A percentile compares a stretch with the other conserved stretches of the same genome.
Evolutionary conservation across 2,797 vertebrate species (phyloP).

Genomic region (Picus viridis): DNA sequence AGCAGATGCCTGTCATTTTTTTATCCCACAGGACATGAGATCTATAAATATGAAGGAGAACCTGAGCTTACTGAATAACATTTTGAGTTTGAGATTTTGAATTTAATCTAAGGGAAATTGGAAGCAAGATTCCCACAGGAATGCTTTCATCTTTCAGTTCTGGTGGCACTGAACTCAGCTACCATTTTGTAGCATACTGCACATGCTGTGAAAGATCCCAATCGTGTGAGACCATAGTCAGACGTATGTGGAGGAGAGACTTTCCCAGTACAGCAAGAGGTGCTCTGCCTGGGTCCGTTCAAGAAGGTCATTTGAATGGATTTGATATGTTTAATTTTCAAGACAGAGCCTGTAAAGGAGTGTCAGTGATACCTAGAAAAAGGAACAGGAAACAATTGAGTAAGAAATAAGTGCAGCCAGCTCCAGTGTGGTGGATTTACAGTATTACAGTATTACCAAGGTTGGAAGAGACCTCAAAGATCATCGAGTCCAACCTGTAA

Average conservation of each 20-base stretch:
- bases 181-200: background rate
- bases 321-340: background rate
- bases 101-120: background rate
- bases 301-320: background rate
- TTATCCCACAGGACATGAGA: background rate
- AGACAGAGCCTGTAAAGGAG: background rate
- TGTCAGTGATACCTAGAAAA: background rate
- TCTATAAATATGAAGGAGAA: background rate
- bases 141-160: background rate
- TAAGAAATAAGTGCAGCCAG: background rate
- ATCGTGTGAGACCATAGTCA: background rate
- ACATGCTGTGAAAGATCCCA: background rate
- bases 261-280: background rate
- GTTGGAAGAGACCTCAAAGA: no score
- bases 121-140: background rate
- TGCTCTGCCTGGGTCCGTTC: background rate
- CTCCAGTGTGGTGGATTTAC: background rate
- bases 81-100: background rate
- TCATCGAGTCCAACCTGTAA: no score
- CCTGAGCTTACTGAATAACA: background rate
- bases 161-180: background rate
- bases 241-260: background rate
- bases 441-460: no score
- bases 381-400: background rate
- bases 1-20: background rate